Evolutionary conservation across 1,140 invertebrate species (phyloP), one percentile per base, ranked within the genome.

Genomic region (Magallana ariakensis): DNA sequence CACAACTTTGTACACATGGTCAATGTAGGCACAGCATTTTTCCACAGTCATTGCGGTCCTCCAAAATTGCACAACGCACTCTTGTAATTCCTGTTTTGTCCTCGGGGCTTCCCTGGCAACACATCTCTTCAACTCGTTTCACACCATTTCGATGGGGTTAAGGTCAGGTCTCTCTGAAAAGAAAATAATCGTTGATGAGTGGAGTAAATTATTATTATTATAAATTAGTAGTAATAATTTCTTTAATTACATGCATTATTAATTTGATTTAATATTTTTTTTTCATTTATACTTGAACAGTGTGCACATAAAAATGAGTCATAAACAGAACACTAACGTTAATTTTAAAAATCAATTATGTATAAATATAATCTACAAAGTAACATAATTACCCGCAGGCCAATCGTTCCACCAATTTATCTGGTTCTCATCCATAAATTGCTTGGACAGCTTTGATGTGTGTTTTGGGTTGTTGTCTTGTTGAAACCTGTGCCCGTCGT

Each of bases 391-490:
- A 60, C 58, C 80, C 22, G 85, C n/a, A 22, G 85, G 85, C 85
- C 80, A 87, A 1, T n/a, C 58, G 4, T 19, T 54, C 85, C 75
- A 87, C 80, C 85, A 87, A 33, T 87, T 84, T 53, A 87, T 87
- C 1, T 33, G 11, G 19, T 87, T 56, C 3, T 26, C 13, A 3
- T 33, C 46, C 82, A 87, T 83, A 55, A 87, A 87, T 4, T 87
- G 13, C 70, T 70, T 82, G n/a, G 86, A 33, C 2, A 81, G 1
- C 7, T 58, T 86, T 22, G 54, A 84, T 33, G 15, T 46, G 26
- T 87, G 86, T 54, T 87, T 87, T 19, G 86, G 86, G 57, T 87
- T 82, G 46, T 87, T 87, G 33, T 87, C 86, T 70, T 62, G 55
- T 33, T 84, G 62, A 19, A 87, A 87, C 6, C 87, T 54, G 53